Conservation (phyloP, 2,888 invertebrate species). For the Andrena minutula region DNA sequence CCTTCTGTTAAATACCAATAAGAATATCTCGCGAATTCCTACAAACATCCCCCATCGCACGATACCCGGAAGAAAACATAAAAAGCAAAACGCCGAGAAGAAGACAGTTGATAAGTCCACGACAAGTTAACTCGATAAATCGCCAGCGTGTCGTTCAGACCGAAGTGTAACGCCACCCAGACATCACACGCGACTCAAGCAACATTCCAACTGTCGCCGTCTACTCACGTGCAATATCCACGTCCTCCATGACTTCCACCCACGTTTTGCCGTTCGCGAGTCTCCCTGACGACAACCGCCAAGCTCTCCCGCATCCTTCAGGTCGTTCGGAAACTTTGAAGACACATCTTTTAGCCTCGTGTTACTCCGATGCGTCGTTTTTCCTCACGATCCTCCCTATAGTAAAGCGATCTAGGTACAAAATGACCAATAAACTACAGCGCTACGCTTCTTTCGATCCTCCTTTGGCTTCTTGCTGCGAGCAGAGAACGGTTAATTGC, state of each 20-base stretch:
- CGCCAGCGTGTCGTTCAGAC: constrained; percentile 72
- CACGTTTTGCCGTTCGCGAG: constrained; percentile 50
- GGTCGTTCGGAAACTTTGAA: constrained; percentile 30
- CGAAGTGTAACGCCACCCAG: constrained; percentile 73
- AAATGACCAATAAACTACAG: constrained; percentile 13
- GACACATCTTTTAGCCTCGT: constrained; percentile 17
- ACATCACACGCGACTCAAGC: constrained; percentile 73
- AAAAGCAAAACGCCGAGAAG: neutral
- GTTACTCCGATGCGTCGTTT: neutral
- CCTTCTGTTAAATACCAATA: neutral
- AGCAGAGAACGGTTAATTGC: neutral
- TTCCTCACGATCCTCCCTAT: neutral
- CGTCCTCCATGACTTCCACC: constrained; percentile 72
- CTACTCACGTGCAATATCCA: constrained; percentile 68
- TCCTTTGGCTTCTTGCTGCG: constrained; percentile 10
- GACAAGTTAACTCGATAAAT: constrained; percentile 77
- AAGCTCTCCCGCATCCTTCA: neutral
- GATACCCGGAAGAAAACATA: neutral
- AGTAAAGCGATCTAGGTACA: neutral
- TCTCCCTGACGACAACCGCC: constrained; percentile 16
- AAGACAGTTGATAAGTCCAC: constrained; percentile 50
- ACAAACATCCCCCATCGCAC: constrained; percentile 5
- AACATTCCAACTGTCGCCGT: constrained; percentile 71
- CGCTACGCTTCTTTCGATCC: neutral
- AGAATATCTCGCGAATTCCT: neutral